Evolutionary conservation across 2,797 vertebrate genomes (phyloP).

Genomic region (Atherinosoma microstoma): DNA sequence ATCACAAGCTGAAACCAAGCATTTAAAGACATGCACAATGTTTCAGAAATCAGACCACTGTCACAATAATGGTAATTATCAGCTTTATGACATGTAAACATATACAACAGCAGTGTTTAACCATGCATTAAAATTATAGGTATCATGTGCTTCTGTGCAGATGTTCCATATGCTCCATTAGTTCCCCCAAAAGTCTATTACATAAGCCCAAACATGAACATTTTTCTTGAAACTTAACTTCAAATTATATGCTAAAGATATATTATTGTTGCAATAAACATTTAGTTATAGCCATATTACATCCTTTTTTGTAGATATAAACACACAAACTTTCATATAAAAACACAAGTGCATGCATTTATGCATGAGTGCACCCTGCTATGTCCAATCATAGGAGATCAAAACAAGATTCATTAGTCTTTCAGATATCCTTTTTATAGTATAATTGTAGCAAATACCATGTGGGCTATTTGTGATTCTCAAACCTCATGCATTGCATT

Average conservation of each 20-base stretch:
- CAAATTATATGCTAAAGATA: too few relatives aligned
- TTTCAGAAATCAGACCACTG: neutral
- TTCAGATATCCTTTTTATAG: slow-evolving; percentile 32
- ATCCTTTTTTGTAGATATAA: neutral
- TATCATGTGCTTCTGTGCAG: neutral
- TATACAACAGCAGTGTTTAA: neutral
- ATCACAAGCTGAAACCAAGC: neutral
- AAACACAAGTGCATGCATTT: slow-evolving; percentile 1
- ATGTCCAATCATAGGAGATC: slow-evolving; percentile 27
- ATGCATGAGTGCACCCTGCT: slow-evolving; percentile 16
- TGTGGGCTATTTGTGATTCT: slow-evolving; percentile 41
- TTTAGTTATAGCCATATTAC: neutral
- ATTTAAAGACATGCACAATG: neutral
- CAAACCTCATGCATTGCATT: slow-evolving; percentile 19
- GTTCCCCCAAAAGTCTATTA: neutral
- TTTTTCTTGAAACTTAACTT: neutral
- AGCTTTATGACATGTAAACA: neutral
- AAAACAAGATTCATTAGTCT: slow-evolving; percentile 29
- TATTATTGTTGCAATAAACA: neutral
- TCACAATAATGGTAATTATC: neutral
- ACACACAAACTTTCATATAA: slow-evolving; percentile 7
- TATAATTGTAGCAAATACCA: slow-evolving; percentile 41
- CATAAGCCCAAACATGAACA: neutral
- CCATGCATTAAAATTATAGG: neutral
- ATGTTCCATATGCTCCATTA: neutral